phyloP scores from a whole-genome alignment of 2,113 vertebrate genomes.

The Antidorcas marsupialis region DNA sequence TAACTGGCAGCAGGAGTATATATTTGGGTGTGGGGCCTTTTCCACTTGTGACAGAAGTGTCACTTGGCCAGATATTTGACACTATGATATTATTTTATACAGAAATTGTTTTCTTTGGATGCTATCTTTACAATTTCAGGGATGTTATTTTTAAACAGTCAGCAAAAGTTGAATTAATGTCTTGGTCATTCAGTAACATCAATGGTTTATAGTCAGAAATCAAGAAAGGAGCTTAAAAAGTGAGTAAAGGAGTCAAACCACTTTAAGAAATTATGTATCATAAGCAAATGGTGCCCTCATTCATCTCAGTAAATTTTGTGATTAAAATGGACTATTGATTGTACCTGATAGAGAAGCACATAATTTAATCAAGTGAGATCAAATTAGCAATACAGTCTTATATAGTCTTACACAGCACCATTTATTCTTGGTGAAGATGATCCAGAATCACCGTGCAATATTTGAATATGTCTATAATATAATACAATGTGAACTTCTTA shows the following conservation, averaged over 20 bases:
- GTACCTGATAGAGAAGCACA: not conserved
- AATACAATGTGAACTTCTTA: not conserved
- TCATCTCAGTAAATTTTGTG: not conserved
- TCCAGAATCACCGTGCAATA: not conserved
- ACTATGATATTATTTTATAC: not conserved
- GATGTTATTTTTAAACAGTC: conserved; percentile 28
- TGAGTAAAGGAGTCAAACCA: not conserved
- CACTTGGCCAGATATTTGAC: not conserved
- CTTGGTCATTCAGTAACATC: not conserved
- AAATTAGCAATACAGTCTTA: not conserved
- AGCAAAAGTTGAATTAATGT: conserved; percentile 35
- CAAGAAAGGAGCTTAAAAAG: conserved; percentile 21
- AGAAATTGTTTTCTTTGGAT: not conserved
- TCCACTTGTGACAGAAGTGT: not conserved
- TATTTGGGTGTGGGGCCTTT: not conserved
- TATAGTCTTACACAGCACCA: not conserved
- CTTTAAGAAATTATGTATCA: not conserved
- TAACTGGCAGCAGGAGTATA: not conserved
- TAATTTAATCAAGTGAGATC: not conserved
- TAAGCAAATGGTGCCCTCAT: not conserved
- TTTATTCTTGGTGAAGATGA: not conserved
- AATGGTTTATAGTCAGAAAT: not conserved
- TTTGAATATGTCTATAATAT: not conserved
- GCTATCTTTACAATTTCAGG: not conserved
- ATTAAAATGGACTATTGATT: not conserved